Base-by-base conservation (phyloP, 2,113 vertebrate species). In the Oplegnathus fasciatus region DNA sequence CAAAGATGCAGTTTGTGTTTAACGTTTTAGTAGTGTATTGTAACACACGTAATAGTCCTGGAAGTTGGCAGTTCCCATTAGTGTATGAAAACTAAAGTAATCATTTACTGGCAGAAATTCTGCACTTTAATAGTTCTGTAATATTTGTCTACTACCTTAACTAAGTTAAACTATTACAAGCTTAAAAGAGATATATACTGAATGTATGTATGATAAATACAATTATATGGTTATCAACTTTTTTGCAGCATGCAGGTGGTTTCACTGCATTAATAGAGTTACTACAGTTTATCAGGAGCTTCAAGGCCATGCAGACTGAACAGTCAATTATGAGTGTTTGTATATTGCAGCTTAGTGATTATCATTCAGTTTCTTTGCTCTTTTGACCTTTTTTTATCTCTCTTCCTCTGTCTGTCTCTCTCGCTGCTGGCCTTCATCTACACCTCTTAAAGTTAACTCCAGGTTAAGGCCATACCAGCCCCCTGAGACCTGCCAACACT, bases 261-360 rank as follows among this genome's bases (percentile, higher is more conserved):
- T 66, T 55, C 15, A 48, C 10, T 65, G 55, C 18, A 34, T 22
- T 57, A 11, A 13, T 17, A 0, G 79, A 57, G 77, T 78, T 54
- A 68, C 30, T 48, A 11, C 48, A 83, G 69, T 72, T 84, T 84
- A 88, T 84, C 86, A 81, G 61, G 18, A 62, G 72, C 69, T 78
- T 73, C 78, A 88, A 84, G 86, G 78, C 18, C 82, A 64, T 54
- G 30, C 52, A 66, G 44, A 72, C 52, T 28, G 52, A 81, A 72
- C 42, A 71, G 37, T 62, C 28, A 1, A 57, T 82, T 57, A 37
- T 18, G 42, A 18, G 24, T 81, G 48, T 88, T 73, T 84, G 66
- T 50, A 57, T 69, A 37, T 37, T 68, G 78, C 20, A 68, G 34
- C 77, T 50, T 73, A 55, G 54, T 62, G 67, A 81, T 54, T 64